Evolutionary conservation across 1,140 invertebrate genomes (phyloP).

Genomic region (Nasonia vitripennis): DNA sequence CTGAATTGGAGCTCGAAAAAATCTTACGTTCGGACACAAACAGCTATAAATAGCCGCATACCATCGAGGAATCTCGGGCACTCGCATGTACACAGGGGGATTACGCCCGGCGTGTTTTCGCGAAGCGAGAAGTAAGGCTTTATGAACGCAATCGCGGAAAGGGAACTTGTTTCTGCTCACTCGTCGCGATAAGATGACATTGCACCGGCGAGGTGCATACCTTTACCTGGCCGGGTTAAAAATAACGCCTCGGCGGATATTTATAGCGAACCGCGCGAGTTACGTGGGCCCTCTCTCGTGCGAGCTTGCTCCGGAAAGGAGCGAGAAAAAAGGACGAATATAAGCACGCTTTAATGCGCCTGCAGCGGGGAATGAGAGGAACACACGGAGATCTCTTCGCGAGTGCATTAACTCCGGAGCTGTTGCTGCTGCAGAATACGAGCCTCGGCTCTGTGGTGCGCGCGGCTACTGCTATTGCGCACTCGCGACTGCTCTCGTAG

Average conservation of each 20-base stretch:
- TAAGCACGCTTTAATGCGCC: not conserved
- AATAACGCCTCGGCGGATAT: constrained; percentile 70
- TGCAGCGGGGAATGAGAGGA: not conserved
- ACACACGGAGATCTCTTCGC: constrained; percentile 6
- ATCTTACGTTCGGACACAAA: not conserved
- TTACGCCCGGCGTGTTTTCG: not conserved
- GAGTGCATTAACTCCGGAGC: not conserved
- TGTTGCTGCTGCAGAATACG: not conserved
- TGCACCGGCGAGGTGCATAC: constrained; percentile 12
- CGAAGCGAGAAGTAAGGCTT: not conserved
- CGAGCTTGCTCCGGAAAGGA: constrained; percentile 19
- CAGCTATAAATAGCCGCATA: not conserved
- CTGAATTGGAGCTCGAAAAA: too few relatives aligned
- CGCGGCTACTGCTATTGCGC: too few relatives aligned
- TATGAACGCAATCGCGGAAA: not conserved
- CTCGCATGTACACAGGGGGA: too few relatives aligned
- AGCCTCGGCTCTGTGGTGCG: too few relatives aligned
- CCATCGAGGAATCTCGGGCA: too few relatives aligned
- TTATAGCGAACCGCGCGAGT: constrained; percentile 63
- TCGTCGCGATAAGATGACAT: constrained; percentile 35
- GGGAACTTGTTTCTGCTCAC: constrained; percentile 25
- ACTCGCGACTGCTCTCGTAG: not conserved
- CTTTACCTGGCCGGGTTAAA: constrained; percentile 64
- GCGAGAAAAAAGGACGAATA: constrained; percentile 42
- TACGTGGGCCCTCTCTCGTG: constrained; percentile 13